Conservation (phyloP, 2,113 vertebrate species). For the Condylura cristata region DNA sequence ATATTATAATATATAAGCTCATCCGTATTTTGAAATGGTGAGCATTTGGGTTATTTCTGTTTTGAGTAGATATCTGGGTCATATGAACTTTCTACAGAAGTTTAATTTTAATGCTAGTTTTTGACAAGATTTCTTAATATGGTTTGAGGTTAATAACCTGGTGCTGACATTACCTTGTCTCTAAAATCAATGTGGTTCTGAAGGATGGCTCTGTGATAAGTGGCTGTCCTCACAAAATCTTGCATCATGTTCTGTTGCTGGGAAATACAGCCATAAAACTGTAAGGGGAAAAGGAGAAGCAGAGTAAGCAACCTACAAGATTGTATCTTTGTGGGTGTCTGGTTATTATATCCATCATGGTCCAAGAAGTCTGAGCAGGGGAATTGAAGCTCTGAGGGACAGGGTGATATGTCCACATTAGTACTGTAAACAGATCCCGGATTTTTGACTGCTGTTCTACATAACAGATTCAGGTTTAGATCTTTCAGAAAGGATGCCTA, state of each 20-base stretch:
- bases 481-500: not conserved
- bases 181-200: slow-evolving; percentile 89
- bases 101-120: not conserved
- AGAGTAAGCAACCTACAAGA: not conserved
- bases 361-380: not conserved
- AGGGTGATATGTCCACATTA: accelerated
- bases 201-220: slow-evolving; percentile 88
- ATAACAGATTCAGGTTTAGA: not conserved
- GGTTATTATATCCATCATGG: not conserved
- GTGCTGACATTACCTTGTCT: slow-evolving; percentile 85
- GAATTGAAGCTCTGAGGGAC: not conserved
- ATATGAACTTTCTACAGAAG: not conserved
- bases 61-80: not conserved
- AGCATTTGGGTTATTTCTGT: not conserved
- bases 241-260: slow-evolving; percentile 90
- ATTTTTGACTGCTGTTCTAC: not conserved
- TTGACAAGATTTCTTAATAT: not conserved
- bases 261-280: slow-evolving; percentile 88
- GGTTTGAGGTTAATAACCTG: not conserved
- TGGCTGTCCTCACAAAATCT: slow-evolving; percentile 88
- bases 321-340: not conserved
- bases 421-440: not conserved
- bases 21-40: not conserved
- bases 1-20: not conserved
- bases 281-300: slow-evolving; percentile 30